Conservation (phyloP, 2,888 invertebrate species). For the Mycalesis mineus region DNA sequence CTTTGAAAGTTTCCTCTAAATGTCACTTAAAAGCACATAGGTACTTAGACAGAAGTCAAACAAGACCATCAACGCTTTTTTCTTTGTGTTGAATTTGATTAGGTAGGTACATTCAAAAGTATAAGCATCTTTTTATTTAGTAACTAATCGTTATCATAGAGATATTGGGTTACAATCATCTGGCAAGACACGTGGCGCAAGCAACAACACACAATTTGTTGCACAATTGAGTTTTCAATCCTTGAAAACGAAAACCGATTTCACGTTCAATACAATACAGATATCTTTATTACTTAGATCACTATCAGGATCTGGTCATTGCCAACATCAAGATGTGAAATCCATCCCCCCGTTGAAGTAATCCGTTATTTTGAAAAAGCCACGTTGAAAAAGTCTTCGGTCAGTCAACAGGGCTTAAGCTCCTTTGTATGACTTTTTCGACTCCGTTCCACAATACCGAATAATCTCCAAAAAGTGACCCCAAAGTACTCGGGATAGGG, state of each 20-base stretch:
- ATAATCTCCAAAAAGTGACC: slow-evolving; percentile 78
- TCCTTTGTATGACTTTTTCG: slow-evolving; percentile 63
- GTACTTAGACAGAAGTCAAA: too few relatives aligned
- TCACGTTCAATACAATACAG: slow-evolving; percentile 48
- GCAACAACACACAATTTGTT: slow-evolving; percentile 15
- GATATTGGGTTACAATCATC: slow-evolving; percentile 13
- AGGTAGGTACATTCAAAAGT: too few relatives aligned
- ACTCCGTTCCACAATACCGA: slow-evolving; percentile 60
- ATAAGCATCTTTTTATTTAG: too few relatives aligned
- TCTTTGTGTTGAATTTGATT: too few relatives aligned
- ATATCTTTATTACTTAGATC: slow-evolving; percentile 46
- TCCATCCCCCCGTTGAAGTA: slow-evolving; percentile 50
- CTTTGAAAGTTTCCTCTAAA: too few relatives aligned
- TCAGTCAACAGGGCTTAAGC: slow-evolving; percentile 65
- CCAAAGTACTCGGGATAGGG: slow-evolving; percentile 64
- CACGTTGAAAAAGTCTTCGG: slow-evolving; percentile 46
- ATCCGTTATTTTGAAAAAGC: slow-evolving; percentile 40
- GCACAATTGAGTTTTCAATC: slow-evolving; percentile 23
- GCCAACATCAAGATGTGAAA: slow-evolving; percentile 53
- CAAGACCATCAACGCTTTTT: too few relatives aligned
- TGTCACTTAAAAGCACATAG: too few relatives aligned
- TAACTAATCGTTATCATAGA: background rate
- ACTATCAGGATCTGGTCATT: slow-evolving; percentile 34
- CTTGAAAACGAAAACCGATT: slow-evolving; percentile 44
- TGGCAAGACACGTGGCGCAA: slow-evolving; percentile 21